phyloP scores from a whole-genome alignment of 2,113 vertebrate genomes.

The Hypomesus transpacificus region DNA sequence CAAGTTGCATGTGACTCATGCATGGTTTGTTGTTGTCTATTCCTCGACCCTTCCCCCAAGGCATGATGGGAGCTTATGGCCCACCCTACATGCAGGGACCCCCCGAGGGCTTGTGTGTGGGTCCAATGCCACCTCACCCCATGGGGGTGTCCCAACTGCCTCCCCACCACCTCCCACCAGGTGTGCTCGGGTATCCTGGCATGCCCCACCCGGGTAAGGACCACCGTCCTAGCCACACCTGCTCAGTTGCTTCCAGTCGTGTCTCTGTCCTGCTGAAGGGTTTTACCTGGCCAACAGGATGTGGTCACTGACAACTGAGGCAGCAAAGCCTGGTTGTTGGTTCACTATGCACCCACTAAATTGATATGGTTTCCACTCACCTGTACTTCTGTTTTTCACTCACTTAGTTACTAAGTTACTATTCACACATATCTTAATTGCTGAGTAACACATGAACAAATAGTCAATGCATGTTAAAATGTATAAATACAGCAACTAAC shows the following conservation, averaged over 20 bases:
- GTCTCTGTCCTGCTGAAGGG: conserved; percentile 70
- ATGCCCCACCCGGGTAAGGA: conserved; percentile 96
- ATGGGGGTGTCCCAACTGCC: conserved; percentile 79
- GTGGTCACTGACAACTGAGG: conserved; percentile 23
- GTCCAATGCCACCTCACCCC: conserved; percentile 94
- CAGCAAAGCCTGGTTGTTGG: conserved; percentile 6
- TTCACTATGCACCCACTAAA: too few species aligned
- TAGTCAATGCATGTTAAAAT: conserved; percentile 43
- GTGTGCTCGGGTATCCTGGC: conserved; percentile 92
- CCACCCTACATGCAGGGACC: conserved; percentile 90
- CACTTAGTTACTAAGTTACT: not conserved
- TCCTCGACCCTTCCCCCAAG: conserved; percentile 46
- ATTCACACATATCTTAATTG: not conserved
- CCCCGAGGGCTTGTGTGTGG: conserved; percentile 98
- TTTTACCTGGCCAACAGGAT: conserved; percentile 62
- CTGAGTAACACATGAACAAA: conserved; percentile 26
- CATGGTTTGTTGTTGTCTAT: conserved; percentile 93
- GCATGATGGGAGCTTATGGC: too few species aligned
- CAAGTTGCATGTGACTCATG: conserved; percentile 86
- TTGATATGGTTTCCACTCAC: not conserved
- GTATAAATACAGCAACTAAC: conserved; percentile 1
- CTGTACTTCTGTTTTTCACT: not conserved
- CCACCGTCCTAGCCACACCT: conserved; percentile 55
- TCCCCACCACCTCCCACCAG: conserved; percentile 89
- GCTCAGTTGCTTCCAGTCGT: conserved; percentile 73